Conservation (phyloP, 2,113 vertebrate species). For the Channa argus region DNA sequence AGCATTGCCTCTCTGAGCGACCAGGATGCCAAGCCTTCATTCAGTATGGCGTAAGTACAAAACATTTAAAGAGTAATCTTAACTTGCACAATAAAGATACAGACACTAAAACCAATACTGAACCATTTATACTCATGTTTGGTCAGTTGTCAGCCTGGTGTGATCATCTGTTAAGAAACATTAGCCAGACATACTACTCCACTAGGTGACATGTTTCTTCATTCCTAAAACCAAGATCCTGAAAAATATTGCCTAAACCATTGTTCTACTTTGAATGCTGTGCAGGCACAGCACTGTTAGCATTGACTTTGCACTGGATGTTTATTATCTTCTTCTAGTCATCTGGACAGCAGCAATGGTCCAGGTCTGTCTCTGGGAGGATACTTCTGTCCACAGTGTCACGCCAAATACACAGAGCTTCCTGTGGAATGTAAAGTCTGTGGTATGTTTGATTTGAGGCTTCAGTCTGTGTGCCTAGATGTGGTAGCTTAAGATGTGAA, state of each 20-base stretch:
- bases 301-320: neutral
- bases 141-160: no score
- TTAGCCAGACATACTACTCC: no score
- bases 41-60: slow-evolving; percentile 95
- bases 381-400: slow-evolving; percentile 96
- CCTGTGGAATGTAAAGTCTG: slow-evolving; percentile 99
- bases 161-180: no score
- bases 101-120: no score
- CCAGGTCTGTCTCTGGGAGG: slow-evolving; percentile 91
- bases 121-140: no score
- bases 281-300: neutral
- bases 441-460: slow-evolving; percentile 81
- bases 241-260: no score
- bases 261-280: no score
- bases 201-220: no score
- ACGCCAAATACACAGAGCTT: slow-evolving; percentile 94
- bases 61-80: neutral
- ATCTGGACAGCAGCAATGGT: slow-evolving; percentile 88
- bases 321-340: slow-evolving; percentile 74
- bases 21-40: slow-evolving; percentile 94
- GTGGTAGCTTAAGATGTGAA: neutral
- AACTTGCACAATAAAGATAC: neutral
- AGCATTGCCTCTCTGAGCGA: slow-evolving; percentile 86
- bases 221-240: no score
- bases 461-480: neutral